These are phyloP conservation scores for Toxostoma redivivum DNA, from an alignment of 2,113 vertebrate genomes.

Conservation along the genomic window DNA sequence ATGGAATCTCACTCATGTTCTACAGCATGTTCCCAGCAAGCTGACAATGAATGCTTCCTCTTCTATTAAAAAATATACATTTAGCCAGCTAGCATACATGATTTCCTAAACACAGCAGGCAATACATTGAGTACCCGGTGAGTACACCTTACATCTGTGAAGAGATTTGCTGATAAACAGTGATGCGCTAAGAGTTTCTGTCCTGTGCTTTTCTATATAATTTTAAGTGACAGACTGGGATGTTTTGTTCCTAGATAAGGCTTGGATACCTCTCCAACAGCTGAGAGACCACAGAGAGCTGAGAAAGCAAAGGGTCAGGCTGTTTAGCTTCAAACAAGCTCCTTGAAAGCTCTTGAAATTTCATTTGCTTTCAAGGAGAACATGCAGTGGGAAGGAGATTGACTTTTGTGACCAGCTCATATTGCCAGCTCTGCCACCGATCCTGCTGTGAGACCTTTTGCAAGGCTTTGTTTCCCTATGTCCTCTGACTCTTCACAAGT, in stretches of 20 bases:
- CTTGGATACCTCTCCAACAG: not conserved
- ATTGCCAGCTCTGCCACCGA: not conserved
- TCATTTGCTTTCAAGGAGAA: not conserved
- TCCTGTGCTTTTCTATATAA: not conserved
- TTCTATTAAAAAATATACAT: not conserved
- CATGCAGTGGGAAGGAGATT: not conserved
- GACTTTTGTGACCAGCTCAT: not conserved
- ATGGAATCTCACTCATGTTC: not conserved
- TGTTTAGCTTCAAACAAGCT: not conserved
- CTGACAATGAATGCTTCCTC: not conserved
- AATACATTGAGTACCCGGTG: not conserved
- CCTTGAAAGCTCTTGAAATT: not conserved
- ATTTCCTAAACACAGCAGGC: not conserved
- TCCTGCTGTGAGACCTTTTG: not conserved
- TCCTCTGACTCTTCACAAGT: not conserved
- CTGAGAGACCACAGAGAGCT: not conserved
- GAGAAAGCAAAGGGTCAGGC: not conserved
- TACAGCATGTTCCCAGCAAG: not conserved
- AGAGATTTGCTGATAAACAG: not conserved
- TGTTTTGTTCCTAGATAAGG: not conserved
- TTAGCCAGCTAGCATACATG: not conserved
- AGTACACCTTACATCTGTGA: not conserved
- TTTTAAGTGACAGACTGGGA: not conserved
- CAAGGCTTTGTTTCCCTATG: not conserved
- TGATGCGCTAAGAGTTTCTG: rapidly evolving